Base-by-base conservation (phyloP, 2,113 vertebrate species). In the Syngnathus floridae region DNA sequence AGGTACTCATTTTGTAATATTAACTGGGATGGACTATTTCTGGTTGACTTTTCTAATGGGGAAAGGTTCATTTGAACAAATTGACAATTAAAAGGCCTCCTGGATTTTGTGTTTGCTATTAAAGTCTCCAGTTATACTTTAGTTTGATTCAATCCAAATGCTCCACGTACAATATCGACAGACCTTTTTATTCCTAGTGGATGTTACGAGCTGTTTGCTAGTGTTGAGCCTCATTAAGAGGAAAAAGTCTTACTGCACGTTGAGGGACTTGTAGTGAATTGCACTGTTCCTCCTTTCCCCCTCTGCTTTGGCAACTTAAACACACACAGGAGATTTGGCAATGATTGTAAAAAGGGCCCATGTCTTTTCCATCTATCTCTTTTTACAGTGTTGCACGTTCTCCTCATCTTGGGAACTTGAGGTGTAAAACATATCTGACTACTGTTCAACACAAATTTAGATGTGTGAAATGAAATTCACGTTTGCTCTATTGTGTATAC, bases 171-270 rank as follows among this genome's bases (percentile, higher is more conserved):
- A 8, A 21, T 54, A 17, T 51, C 60, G 59, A 59, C 60, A 67
- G 12, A 36, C 35, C 62, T 4, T 26, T 68, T 52, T 65, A 21
- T 52, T 72, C 54, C 61, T 41, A 43, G 36, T 75, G 45, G 54
- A 77, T 68, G 40, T 61, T 73, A 80, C 77, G 51, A 48, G 71
- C 38, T 63, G 46, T 74, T 76, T 78, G 70, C 75, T 74, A 54
- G 43, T 16, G 36, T 70, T 67, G 64, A 55, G 64, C 78, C 52
- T 66, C 75, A 73, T 54, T 66, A 31, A 66, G 37, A 58, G 54
- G 46, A 35, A 54, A 31, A 40, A 59, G 60, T 3, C 65, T 70
- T 26, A 70, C 57, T 66, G 60, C 61, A 71, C 64, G 46, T 10
- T 1, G 4, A 11, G 52, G 60, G 73, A 57, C 37, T 60, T 78